Conservation (phyloP, 2,888 invertebrate genomes). For the Pheosia gnoma region DNA sequence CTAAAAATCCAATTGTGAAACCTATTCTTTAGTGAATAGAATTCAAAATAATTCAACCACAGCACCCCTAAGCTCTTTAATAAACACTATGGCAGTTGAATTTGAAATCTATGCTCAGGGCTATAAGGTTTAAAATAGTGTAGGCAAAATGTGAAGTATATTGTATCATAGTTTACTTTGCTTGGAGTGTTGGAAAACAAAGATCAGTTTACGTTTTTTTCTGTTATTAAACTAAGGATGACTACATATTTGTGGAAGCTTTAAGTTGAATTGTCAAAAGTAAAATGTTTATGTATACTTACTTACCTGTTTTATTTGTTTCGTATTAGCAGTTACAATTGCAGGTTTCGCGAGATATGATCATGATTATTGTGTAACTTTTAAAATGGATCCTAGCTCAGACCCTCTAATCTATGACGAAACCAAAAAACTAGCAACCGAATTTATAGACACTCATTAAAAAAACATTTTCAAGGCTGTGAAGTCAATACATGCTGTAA, state of each 20-base stretch:
- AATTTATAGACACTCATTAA: too few relatives aligned
- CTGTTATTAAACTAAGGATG: background rate
- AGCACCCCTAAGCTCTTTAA: background rate
- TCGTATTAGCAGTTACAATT: too few relatives aligned
- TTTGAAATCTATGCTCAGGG: background rate
- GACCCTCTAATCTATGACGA: too few relatives aligned
- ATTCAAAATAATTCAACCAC: background rate
- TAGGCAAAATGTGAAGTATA: background rate
- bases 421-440: too few relatives aligned
- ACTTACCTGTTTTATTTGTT: too few relatives aligned
- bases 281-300: too few relatives aligned
- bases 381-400: too few relatives aligned
- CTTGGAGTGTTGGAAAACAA: conserved; percentile 6
- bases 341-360: too few relatives aligned
- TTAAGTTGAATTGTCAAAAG: too few relatives aligned
- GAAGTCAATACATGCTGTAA: too few relatives aligned
- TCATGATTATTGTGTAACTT: too few relatives aligned
- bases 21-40: background rate
- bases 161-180: conserved; percentile 1
- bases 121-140: background rate
- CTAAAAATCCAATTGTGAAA: background rate
- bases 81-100: background rate
- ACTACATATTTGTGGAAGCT: background rate
- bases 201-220: background rate
- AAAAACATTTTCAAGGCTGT: too few relatives aligned